Evolutionary conservation across 2,888 invertebrate species (phyloP).

Genomic region (Andrena marginata): DNA sequence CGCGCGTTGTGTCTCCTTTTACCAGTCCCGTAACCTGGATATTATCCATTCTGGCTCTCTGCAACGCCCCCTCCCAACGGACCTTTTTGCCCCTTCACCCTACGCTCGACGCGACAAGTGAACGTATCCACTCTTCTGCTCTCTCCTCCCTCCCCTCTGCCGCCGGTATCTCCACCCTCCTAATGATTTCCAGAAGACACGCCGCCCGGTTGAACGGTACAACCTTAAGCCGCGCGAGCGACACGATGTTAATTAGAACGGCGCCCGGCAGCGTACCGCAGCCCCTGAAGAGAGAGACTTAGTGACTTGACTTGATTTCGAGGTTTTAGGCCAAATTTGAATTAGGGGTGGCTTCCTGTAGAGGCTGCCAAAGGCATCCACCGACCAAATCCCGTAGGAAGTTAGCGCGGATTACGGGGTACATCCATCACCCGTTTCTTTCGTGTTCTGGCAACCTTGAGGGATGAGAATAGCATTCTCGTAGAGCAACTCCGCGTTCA

Average conservation of each 20-base stretch:
- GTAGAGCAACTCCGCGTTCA: not conserved
- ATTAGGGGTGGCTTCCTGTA: conserved; percentile 75
- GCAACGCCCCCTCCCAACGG: conserved; percentile 20
- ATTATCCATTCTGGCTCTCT: conserved; percentile 36
- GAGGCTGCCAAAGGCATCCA: conserved; percentile 68
- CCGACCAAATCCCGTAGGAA: conserved; percentile 83
- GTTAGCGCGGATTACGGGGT: conserved; percentile 83
- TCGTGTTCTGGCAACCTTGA: conserved; percentile 49
- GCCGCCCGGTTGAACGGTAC: conserved; percentile 51
- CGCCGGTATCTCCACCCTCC: conserved; percentile 40
- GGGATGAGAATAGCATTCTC: conserved; percentile 46
- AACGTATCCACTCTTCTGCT: conserved; percentile 24
- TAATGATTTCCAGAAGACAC: conserved; percentile 80
- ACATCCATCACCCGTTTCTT: conserved; percentile 84
- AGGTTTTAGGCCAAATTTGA: conserved; percentile 80
- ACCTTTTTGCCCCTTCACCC: conserved; percentile 48
- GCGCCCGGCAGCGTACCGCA: conserved; percentile 74
- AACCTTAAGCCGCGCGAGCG: conserved; percentile 72
- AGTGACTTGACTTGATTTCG: conserved; percentile 84
- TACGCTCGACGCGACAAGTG: conserved; percentile 43
- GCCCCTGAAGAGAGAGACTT: conserved; percentile 75
- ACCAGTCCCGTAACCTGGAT: conserved; percentile 31
- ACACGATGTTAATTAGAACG: conserved; percentile 85
- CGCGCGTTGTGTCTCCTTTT: conserved; percentile 29
- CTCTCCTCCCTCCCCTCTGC: conserved; percentile 20